Evolutionary conservation across 1,140 invertebrate genomes (phyloP), one percentile per base, ranked within the genome.

Genomic region (Solen grandis): DNA sequence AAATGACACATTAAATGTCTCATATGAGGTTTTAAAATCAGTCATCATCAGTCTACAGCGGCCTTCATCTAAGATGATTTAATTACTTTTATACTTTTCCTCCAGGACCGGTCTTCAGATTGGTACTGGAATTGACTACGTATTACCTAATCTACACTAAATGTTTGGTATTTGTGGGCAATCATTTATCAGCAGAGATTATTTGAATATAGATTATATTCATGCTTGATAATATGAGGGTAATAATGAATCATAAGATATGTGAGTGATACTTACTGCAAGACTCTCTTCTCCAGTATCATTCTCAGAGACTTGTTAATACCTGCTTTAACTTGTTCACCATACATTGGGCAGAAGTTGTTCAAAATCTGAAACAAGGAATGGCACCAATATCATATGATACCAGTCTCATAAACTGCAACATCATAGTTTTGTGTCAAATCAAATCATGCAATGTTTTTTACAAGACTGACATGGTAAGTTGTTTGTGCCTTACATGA

Each of bases 251-350:
- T 10, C 19, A 19, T 10, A 46, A 46, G 41, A n/a, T n/a, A n/a
- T 46, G 41, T 10, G 8, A 46, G 19, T 46, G 8, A 46, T 63
- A 87, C 89, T 89, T 86, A 90, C 89, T 78, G 86, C 25, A 91
- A 60, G 66, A 91, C 90, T 90, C 97, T 94, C 93, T 99, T 99
- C 83, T 99, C 97, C 41, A 99, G 94, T 89, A 99, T 99, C 91
- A 97, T 96, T 87, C 95, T 93, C 5, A 99, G 91, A n/a, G 98
- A 98, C 88, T 96, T 96, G 90, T 96, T 97, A 85, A 99, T 97
- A 35, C 98, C 98, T 88, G 95, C 94, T 85, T 95, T 94, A 8
- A 99, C 97, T 94, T 96, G 96, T 50, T 96, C 96, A 50, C 95
- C 94, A 84, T 96, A 94, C 62, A 95, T 93, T 60, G 97, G 96